phyloP scores from a whole-genome alignment of 2,888 invertebrate genomes.

The Apamea anceps region DNA sequence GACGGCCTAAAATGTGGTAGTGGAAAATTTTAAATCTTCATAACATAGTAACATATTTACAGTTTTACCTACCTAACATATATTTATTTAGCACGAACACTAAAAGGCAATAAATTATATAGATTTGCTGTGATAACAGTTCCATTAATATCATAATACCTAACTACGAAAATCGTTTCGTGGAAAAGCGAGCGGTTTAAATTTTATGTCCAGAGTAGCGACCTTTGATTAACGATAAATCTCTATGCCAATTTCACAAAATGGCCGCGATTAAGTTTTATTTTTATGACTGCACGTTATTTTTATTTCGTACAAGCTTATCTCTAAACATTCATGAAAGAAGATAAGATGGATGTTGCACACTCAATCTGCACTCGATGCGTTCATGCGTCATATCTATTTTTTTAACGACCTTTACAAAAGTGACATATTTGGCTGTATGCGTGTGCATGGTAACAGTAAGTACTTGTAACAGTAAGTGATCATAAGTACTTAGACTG shows the following conservation, averaged over 20 bases:
- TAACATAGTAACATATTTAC: neutral
- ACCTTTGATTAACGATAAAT: neutral
- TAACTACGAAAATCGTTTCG: neutral
- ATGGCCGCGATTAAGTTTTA: neutral
- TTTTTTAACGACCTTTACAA: slow-evolving; percentile 18
- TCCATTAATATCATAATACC: neutral
- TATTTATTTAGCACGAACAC: slow-evolving; percentile 8
- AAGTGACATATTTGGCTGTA: slow-evolving; percentile 13
- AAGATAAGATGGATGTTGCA: slow-evolving; percentile 14
- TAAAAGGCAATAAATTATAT: slow-evolving; percentile 25
- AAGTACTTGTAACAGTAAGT: neutral
- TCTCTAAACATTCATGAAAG: slow-evolving; percentile 4
- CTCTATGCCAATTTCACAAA: slow-evolving; percentile 5
- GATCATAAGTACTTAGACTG: slow-evolving; percentile 23
- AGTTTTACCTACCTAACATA: slow-evolving; percentile 3
- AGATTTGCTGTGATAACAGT: slow-evolving; percentile 20
- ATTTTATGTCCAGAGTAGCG: neutral
- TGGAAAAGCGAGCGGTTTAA: neutral
- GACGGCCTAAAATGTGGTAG: neutral
- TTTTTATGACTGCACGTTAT: neutral
- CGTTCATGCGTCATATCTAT: neutral
- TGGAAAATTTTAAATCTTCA: neutral
- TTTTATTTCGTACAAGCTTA: slow-evolving; percentile 8
- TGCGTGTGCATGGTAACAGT: slow-evolving; percentile 26
- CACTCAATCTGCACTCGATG: slow-evolving; percentile 24